phyloP scores from a whole-genome alignment of 2,888 invertebrate species.

The Ornithoptera alexandrae region DNA sequence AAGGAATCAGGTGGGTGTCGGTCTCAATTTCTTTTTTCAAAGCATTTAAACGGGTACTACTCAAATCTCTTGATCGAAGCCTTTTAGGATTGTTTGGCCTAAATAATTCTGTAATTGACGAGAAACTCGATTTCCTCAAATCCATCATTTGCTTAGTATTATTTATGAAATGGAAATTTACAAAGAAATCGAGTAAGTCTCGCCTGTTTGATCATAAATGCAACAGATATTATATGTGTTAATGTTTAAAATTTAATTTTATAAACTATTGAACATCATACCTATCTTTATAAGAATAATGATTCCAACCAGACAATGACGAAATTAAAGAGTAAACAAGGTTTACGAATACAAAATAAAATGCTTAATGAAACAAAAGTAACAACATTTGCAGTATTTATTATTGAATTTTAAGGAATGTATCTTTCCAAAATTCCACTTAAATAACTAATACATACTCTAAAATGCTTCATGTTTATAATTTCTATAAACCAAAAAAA shows the following conservation, averaged over 20 bases:
- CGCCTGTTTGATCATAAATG: neutral
- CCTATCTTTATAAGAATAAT: too few relatives aligned
- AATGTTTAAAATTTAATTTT: neutral
- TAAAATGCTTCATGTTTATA: too few relatives aligned
- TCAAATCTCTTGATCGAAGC: conserved; percentile 57
- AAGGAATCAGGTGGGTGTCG: conserved; percentile 73
- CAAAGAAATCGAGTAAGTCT: conserved; percentile 31
- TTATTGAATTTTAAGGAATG: too few relatives aligned
- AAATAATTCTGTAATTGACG: conserved; percentile 66
- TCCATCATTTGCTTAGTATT: conserved; percentile 40
- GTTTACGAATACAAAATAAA: too few relatives aligned
- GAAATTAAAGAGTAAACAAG: too few relatives aligned
- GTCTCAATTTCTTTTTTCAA: conserved; percentile 81
- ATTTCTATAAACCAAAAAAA: too few relatives aligned
- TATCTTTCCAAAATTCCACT: too few relatives aligned
- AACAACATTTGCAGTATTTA: too few relatives aligned
- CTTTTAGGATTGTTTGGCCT: conserved; percentile 63
- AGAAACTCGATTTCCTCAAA: conserved; percentile 50
- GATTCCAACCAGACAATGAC: too few relatives aligned
- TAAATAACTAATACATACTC: too few relatives aligned
- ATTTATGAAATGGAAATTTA: conserved; percentile 4
- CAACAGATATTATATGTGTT: neutral
- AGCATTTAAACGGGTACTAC: conserved; percentile 73
- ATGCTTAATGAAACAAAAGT: too few relatives aligned
- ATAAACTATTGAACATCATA: too few relatives aligned